A percentile compares a stretch with the other conserved stretches of the same genome.
Conservation (phyloP, 2,113 vertebrate species). For the Mirza zaza region DNA sequence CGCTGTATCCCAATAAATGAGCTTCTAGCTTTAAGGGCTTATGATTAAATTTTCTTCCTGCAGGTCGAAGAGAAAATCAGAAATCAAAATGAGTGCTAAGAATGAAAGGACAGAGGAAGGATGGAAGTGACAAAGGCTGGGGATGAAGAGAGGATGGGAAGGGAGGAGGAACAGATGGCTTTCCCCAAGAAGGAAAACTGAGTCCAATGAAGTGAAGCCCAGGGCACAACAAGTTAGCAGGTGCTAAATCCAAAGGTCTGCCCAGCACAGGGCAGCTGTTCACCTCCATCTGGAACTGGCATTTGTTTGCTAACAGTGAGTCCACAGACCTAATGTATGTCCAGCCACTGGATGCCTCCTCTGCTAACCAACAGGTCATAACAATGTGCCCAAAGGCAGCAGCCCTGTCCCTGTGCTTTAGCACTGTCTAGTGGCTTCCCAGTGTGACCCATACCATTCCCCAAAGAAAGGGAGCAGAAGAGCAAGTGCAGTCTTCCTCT, state of each 20-base stretch:
- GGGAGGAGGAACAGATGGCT: not conserved
- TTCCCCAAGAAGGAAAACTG: not conserved
- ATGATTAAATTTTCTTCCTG: not conserved
- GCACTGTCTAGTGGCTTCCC: not conserved
- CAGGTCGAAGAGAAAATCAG: not conserved
- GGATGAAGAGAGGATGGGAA: not conserved
- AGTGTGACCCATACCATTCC: accelerated
- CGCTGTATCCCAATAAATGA: not conserved
- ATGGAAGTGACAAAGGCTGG: not conserved
- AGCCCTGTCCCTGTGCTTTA: not conserved
- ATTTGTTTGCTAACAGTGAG: not conserved
- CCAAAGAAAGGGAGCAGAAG: not conserved
- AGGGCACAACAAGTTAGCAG: not conserved
- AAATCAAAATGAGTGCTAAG: not conserved
- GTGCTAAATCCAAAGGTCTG: not conserved
- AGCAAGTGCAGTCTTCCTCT: not conserved
- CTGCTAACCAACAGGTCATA: not conserved
- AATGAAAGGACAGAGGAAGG: not conserved
- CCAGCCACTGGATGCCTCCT: not conserved
- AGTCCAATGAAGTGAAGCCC: not conserved
- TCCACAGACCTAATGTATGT: too few species aligned
- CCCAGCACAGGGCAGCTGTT: too few species aligned
- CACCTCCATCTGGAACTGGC: not conserved
- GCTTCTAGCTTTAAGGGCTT: not conserved
- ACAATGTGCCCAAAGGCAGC: too few species aligned